These are phyloP conservation scores for Melanotus villosus DNA, from an alignment of 2,888 invertebrate genomes.

Conservation along the genomic window DNA sequence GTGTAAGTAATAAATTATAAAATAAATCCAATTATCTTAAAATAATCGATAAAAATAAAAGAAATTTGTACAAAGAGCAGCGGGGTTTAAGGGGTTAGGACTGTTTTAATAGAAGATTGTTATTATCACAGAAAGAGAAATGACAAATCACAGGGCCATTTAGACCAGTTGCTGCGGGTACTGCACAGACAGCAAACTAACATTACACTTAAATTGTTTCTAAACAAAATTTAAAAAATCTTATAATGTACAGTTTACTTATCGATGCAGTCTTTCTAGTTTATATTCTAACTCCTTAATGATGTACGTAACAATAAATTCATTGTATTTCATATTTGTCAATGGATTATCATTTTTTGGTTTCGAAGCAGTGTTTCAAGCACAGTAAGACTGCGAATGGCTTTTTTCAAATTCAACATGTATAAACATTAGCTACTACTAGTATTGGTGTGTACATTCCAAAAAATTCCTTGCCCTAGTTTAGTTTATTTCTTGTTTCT, in stretches of 20 bases:
- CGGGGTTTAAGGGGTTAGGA: conserved; percentile 10
- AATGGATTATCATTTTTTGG: conserved; percentile 67
- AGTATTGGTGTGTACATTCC: conserved; percentile 61
- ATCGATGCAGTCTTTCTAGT: conserved; percentile 68
- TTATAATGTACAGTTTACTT: conserved; percentile 65
- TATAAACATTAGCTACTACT: conserved; percentile 63
- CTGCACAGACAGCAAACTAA: conserved; percentile 64
- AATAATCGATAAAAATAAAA: conserved; percentile 32
- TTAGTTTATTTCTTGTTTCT: conserved; percentile 53
- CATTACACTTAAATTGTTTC: conserved; percentile 61
- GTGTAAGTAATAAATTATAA: conserved; percentile 38
- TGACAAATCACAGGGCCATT: conserved; percentile 50
- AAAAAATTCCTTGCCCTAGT: conserved; percentile 58
- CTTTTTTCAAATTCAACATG: conserved; percentile 62
- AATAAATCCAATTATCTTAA: conserved; percentile 16
- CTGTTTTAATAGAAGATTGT: background rate
- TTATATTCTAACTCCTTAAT: conserved; percentile 66
- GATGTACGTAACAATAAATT: conserved; percentile 67
- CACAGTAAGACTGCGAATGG: conserved; percentile 61
- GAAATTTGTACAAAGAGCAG: conserved; percentile 31
- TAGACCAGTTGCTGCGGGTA: conserved; percentile 63
- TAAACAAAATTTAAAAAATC: conserved; percentile 62
- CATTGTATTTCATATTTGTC: conserved; percentile 69
- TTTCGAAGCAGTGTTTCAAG: conserved; percentile 65
- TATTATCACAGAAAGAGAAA: conserved; percentile 57